phyloP scores from a whole-genome alignment of 2,113 vertebrate species.

The Emydocephalus ijimae region DNA sequence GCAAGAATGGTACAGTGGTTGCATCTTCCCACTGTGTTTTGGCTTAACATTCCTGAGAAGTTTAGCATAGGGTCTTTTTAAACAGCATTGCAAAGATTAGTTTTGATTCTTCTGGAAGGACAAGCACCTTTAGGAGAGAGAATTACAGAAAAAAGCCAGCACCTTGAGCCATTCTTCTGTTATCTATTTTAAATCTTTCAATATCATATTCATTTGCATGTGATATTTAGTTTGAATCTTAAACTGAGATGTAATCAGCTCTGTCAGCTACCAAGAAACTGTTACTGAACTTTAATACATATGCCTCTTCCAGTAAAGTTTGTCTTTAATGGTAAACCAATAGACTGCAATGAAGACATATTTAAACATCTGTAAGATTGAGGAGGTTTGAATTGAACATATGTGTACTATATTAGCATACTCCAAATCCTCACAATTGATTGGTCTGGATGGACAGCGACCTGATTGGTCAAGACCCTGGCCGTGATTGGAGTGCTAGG shows the following conservation, averaged over 20 bases:
- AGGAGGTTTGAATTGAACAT: background rate
- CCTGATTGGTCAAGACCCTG: too few relatives aligned
- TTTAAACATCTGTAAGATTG: background rate
- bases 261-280: background rate
- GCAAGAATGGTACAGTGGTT: background rate
- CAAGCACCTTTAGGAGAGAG: background rate
- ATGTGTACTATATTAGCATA: too few relatives aligned
- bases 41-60: background rate
- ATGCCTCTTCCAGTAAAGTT: background rate
- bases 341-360: background rate
- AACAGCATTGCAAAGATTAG: background rate
- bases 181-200: background rate
- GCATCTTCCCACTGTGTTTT: background rate
- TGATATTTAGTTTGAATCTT: background rate
- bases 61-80: background rate
- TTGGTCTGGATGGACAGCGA: too few relatives aligned
- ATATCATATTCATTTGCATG: background rate
- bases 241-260: background rate
- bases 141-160: background rate
- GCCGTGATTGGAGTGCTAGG: too few relatives aligned
- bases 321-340: background rate
- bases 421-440: too few relatives aligned
- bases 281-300: background rate
- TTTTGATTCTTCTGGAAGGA: background rate
- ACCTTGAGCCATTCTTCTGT: background rate